These are phyloP conservation scores for Phalloptychus januarius DNA, from an alignment of 2,797 vertebrate genomes.

Conservation along the genomic window DNA sequence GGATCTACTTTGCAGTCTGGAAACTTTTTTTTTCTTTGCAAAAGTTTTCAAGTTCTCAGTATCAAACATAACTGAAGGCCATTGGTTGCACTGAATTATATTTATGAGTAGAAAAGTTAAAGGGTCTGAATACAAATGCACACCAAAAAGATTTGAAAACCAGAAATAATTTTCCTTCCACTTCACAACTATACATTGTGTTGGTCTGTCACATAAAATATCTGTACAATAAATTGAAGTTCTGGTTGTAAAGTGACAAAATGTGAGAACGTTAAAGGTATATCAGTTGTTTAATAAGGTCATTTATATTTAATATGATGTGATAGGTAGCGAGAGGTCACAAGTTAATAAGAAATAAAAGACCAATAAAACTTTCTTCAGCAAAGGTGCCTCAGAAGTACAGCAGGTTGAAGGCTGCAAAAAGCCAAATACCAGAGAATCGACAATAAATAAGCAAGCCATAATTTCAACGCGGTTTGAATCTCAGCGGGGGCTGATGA, in stretches of 20 bases:
- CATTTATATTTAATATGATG: neutral
- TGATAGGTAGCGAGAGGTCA: too few species aligned
- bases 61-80: too few species aligned
- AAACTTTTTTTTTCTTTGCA: neutral
- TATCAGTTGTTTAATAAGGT: neutral
- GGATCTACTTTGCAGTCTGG: neutral
- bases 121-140: neutral
- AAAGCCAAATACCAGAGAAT: neutral
- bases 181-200: neutral
- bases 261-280: too few species aligned
- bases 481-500: slow-evolving; percentile 2
- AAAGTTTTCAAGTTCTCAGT: neutral
- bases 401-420: neutral
- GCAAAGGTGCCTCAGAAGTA: neutral
- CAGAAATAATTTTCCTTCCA: neutral
- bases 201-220: neutral
- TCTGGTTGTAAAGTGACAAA: neutral
- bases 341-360: neutral
- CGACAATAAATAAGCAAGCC: neutral
- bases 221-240: neutral
- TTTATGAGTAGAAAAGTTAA: neutral
- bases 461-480: slow-evolving; percentile 11
- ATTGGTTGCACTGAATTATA: neutral
- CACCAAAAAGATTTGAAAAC: neutral
- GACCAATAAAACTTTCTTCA: neutral